phyloP scores from a whole-genome alignment of 2,888 invertebrate genomes.

The Sphaerophoria rueppellii region DNA sequence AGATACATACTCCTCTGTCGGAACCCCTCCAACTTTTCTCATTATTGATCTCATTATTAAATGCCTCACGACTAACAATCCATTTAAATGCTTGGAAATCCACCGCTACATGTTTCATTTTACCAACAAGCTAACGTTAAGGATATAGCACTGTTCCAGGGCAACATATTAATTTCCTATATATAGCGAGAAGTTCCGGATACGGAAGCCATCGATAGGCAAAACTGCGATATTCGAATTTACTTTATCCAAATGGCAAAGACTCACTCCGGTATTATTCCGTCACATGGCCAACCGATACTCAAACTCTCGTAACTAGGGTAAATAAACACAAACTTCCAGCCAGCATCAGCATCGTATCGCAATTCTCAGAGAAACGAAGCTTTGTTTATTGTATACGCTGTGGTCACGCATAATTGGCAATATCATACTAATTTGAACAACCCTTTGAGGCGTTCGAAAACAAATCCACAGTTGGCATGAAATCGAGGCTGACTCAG shows the following conservation, averaged over 20 bases:
- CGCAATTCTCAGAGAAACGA: neutral
- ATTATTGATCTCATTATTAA: constrained; percentile 49
- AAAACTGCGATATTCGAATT: neutral
- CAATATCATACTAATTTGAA: constrained; percentile 73
- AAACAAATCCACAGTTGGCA: constrained; percentile 65
- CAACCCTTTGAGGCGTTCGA: constrained; percentile 69
- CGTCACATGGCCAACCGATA: constrained; percentile 8
- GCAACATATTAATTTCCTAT: constrained; percentile 57
- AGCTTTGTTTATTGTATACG: constrained; percentile 66
- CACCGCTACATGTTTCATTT: constrained; percentile 36
- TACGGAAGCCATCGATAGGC: constrained; percentile 24
- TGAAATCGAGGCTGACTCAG: constrained; percentile 1
- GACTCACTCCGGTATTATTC: constrained; percentile 6
- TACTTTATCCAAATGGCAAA: constrained; percentile 10
- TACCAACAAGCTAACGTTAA: neutral
- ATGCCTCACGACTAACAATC: constrained; percentile 24
- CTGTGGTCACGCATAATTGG: constrained; percentile 71
- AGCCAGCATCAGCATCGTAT: constrained; percentile 4
- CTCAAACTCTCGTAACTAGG: constrained; percentile 21
- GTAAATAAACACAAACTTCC: constrained; percentile 52
- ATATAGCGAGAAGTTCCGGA: neutral
- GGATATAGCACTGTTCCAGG: constrained; percentile 31
- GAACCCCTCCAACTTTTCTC: neutral
- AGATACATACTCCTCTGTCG: neutral
- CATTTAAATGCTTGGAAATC: constrained; percentile 17